Evolutionary conservation across 2,888 invertebrate species (phyloP), one percentile per base, ranked within the genome.

Genomic region (Cryptops parisi): DNA sequence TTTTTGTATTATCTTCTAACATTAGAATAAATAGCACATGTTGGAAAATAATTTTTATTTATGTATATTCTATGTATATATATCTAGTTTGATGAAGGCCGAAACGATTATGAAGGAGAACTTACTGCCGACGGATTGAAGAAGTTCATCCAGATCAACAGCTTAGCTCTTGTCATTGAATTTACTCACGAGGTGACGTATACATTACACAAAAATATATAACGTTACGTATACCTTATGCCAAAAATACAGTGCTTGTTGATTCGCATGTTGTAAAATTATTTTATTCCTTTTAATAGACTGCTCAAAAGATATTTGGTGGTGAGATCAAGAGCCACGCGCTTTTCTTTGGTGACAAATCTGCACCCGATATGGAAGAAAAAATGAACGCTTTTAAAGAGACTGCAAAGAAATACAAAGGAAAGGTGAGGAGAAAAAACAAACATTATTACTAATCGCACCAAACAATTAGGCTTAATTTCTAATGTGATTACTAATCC

Each of bases 241-340:
- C n/a, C n/a, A n/a, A n/a, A n/a, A n/a, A n/a, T n/a, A n/a, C n/a
- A n/a, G n/a, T n/a, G n/a, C n/a, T n/a, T n/a, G n/a, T n/a, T n/a
- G n/a, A n/a, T n/a, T n/a, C n/a, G n/a, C n/a, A n/a, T n/a, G n/a
- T n/a, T n/a, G n/a, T n/a, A n/a, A n/a, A 5, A n/a, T 33, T 21
- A 21, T n/a, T 41, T 43, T 43, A 3, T 51, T 26, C 50, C 52
- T 52, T 17, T 53, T 59, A 60, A 50, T 63, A 73, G 70, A 93
- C 91, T 26, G 97, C 98, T 12, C 86, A 89, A 68, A 94, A 94
- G 72, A 93, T 99, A 73, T 99, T 99, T 69, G 91, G 94, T 52
- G 97, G 97, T 61, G 88, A 91, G 56, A 87, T 98, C 73, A 96
- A 97, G 74, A 88, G 84, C 65, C 98, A 99, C 72, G 78, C 96